Percentiles rank a stretch among this genome's conserved stretches.
These are phyloP conservation scores for Eristalis tenax DNA, from an alignment of 2,888 invertebrate genomes.

Conservation along the genomic window DNA sequence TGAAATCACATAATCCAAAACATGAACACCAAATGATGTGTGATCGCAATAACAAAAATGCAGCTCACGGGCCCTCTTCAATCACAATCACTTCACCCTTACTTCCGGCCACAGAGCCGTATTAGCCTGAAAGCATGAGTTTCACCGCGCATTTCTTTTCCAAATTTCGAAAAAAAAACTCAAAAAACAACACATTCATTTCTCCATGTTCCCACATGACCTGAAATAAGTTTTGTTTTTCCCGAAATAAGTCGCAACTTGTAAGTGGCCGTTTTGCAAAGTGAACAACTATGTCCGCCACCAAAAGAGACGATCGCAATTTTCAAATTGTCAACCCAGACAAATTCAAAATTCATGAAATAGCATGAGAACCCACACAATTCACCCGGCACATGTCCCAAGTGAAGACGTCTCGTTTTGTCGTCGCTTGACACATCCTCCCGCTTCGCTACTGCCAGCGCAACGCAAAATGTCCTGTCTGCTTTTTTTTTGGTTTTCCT, in stretches of 20 bases:
- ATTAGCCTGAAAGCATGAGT: background rate
- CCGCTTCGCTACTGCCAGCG: background rate
- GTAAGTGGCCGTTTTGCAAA: background rate
- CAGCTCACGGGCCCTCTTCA: no score
- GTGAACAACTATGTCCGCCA: background rate
- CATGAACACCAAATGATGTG: no score
- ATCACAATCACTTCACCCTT: no score
- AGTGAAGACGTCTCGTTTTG: constrained; percentile 46
- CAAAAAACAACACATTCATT: background rate
- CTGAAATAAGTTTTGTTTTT: background rate
- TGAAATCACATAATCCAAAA: no score
- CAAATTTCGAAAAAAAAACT: background rate
- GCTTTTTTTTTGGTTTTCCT: background rate
- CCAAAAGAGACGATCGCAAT: background rate
- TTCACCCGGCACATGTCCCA: constrained; percentile 1
- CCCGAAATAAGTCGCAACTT: background rate
- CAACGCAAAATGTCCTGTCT: constrained; percentile 46
- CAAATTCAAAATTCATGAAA: constrained; percentile 31
- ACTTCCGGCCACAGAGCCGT: no score
- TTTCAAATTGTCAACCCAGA: constrained; percentile 19
- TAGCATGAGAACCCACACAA: constrained; percentile 32
- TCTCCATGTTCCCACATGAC: background rate
- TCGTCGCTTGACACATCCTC: constrained; percentile 27
- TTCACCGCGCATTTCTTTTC: background rate
- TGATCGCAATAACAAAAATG: no score